Base-by-base conservation (phyloP, 2,888 invertebrate species). In the Nebria salina region DNA sequence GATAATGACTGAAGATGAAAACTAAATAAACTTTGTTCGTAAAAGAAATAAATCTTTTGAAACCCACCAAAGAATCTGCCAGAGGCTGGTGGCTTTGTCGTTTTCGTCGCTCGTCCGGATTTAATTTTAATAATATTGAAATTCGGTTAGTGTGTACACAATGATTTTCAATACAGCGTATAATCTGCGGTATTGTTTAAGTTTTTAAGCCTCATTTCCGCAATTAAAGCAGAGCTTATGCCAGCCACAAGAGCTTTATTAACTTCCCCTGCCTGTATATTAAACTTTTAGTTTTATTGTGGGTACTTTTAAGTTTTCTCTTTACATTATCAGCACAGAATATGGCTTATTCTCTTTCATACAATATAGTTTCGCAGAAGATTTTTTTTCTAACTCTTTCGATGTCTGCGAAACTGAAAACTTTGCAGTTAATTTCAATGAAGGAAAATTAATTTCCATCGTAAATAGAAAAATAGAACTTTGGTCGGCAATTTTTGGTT, bases 191-290 rank as follows among this genome's bases (percentile, higher is more conserved):
- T 85, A 87, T 87, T 87, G 87, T 87, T 86, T 85, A 87, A 87
- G 86, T 87, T 87, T 87, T 87, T 86, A 86, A 87, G 86, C 86
- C 85, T 85, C 84, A 86, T 87, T 87, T 87, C 87, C 87, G 86
- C 86, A 86, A 87, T 87, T 87, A 87, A 87, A 86, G 85, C 86
- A 85, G 84, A 83, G 84, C 84, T 85, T 85, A 84, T 85, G 84
- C 26, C 70, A 26, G 70, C 65, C 41, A 68, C 66, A 75, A 54
- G 85, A 84, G 85, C 85, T 85, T 86, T 86, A 87, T 86, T 86
- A 87, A 87, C 86, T 86, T 86, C 84, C 85, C 84, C 84, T 83
- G 85, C 85, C 70, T 8, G 5, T 34, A 54, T 54, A 8, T 2
- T 54, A 54, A 54, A 54, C 54, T 54, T 70, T 20, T 70, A 25